Evolutionary conservation across 2,888 invertebrate genomes (phyloP).

Genomic region (Malthinus seriepunctatus): DNA sequence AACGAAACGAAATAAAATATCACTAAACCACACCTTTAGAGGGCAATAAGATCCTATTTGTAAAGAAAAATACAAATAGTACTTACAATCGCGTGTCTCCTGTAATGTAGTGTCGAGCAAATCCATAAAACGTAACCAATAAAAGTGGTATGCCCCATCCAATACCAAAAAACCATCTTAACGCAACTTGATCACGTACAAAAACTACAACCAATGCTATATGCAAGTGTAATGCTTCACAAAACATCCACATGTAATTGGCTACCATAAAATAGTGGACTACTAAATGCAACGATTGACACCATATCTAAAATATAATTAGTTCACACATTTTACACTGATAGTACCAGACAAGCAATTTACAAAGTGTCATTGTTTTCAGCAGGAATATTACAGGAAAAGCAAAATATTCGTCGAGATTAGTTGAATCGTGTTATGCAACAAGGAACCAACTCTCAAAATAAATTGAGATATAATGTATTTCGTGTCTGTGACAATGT

Average conservation of each 20-base stretch:
- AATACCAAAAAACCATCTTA: constrained; percentile 67
- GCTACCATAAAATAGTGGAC: constrained; percentile 74
- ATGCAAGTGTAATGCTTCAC: constrained; percentile 76
- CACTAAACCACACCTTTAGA: too few species aligned
- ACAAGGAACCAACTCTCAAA: too few species aligned
- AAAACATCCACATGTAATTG: constrained; percentile 86
- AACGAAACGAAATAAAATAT: too few species aligned
- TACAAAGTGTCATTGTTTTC: too few species aligned
- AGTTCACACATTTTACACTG: too few species aligned
- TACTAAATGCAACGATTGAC: constrained; percentile 67
- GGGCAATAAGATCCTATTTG: background rate
- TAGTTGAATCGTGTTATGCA: too few species aligned
- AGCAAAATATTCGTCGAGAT: too few species aligned
- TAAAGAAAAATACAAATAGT: constrained; percentile 5
- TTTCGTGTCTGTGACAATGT: too few species aligned
- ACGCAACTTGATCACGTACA: constrained; percentile 70
- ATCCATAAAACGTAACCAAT: constrained; percentile 56
- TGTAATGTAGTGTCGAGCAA: constrained; percentile 52
- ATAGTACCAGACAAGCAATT: too few species aligned
- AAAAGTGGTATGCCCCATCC: constrained; percentile 70
- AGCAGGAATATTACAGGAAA: too few species aligned
- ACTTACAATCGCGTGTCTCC: constrained; percentile 63
- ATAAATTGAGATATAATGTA: too few species aligned
- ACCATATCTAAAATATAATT: constrained; percentile 63
- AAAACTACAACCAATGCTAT: constrained; percentile 78